Evolutionary conservation across 2,113 vertebrate genomes (phyloP).

Genomic region (Pelmatolapia mariae): DNA sequence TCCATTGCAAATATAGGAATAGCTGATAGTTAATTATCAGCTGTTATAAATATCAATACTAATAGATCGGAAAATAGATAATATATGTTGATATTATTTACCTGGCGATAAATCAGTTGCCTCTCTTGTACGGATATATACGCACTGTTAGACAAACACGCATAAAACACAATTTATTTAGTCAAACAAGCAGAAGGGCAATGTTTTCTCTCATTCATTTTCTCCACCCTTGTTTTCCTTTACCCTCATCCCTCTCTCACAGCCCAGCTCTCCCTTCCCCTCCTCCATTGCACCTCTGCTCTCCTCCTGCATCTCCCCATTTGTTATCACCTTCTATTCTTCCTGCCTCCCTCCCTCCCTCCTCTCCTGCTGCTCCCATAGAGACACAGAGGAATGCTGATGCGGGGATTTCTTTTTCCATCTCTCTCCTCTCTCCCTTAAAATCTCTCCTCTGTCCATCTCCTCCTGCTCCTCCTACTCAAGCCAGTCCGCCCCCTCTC

Average conservation of each 20-base stretch:
- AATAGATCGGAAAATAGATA: background rate
- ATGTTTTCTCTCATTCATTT: background rate
- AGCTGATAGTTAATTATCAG: background rate
- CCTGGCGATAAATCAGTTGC: background rate
- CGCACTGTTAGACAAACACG: background rate
- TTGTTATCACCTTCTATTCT: conserved; percentile 9
- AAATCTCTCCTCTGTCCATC: background rate
- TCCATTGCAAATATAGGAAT: background rate
- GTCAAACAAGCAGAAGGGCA: background rate
- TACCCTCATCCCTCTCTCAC: background rate
- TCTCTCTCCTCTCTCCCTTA: background rate
- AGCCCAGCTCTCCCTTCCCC: background rate
- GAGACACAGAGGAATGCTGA: conserved; percentile 42
- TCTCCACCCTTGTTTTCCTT: background rate
- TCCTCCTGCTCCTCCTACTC: background rate
- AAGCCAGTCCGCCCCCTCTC: background rate
- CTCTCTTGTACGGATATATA: background rate
- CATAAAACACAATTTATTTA: background rate
- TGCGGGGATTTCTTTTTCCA: conserved; percentile 24
- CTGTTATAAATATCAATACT: background rate
- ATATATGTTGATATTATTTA: background rate
- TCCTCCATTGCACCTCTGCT: background rate
- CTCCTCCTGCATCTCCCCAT: background rate
- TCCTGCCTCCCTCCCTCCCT: background rate
- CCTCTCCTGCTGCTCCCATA: background rate